A percentile compares a stretch with the other conserved stretches of the same genome.
phyloP scores from a whole-genome alignment of 2,888 invertebrate genomes.

The Dolichomitus sp. region DNA sequence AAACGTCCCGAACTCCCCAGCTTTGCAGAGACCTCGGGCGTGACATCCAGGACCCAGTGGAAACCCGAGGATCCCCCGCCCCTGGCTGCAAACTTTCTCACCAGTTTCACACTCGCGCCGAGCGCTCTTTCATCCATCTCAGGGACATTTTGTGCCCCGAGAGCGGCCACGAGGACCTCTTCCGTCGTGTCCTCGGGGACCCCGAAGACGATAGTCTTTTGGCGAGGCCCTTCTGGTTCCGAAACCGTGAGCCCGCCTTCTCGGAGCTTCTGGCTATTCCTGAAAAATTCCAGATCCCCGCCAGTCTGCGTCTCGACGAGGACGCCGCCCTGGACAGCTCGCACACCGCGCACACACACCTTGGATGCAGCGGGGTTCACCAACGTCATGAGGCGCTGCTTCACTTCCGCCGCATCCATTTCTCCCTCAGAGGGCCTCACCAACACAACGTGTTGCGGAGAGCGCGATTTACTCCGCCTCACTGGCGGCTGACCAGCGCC shows the following conservation, averaged over 20 bases:
- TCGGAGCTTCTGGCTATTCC: background rate
- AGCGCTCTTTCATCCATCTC: too few relatives aligned
- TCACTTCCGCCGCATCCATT: slow-evolving; percentile 6
- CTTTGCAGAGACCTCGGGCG: background rate
- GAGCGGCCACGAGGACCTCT: background rate
- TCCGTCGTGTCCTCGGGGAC: background rate
- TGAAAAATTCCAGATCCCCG: slow-evolving; percentile 14
- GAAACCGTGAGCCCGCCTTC: slow-evolving; percentile 13
- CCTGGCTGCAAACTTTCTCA: background rate
- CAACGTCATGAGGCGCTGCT: slow-evolving; percentile 1
- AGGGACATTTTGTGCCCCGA: too few relatives aligned
- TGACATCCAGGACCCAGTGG: slow-evolving; percentile 23
- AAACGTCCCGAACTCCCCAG: background rate
- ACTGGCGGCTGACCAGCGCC: background rate
- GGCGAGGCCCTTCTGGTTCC: background rate
- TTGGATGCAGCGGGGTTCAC: slow-evolving; percentile 12
- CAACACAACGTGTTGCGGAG: background rate
- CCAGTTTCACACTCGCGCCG: too few relatives aligned
- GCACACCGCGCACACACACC: slow-evolving; percentile 5
- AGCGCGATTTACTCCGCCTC: background rate
- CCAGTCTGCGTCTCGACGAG: slow-evolving; percentile 14
- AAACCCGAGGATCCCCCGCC: background rate
- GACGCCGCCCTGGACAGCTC: background rate
- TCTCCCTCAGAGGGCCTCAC: background rate
- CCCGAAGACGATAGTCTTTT: background rate